phyloP scores from a whole-genome alignment of 2,888 invertebrate genomes.

The Neoitamus cyanurus region DNA sequence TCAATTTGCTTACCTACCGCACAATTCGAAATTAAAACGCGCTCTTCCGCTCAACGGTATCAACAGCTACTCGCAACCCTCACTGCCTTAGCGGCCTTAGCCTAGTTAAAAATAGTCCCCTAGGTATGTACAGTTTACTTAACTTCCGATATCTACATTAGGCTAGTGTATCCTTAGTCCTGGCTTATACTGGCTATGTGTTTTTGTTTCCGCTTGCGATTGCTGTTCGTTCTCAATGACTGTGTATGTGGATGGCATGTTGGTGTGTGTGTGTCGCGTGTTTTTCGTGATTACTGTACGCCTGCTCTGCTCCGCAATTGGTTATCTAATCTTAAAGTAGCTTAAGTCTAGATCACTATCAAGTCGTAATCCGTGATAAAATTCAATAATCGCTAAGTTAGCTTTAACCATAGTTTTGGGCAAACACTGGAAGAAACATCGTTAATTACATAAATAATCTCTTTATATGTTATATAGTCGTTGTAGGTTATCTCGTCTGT shows the following conservation, averaged over 20 bases:
- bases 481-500: constrained; percentile 53
- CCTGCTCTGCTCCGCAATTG: neutral
- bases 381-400: constrained; percentile 35
- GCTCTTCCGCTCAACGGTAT: neutral
- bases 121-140: constrained; percentile 40
- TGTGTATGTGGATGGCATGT: neutral
- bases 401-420: constrained; percentile 43
- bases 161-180: constrained; percentile 29
- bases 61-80: neutral
- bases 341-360: constrained; percentile 41
- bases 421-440: constrained; percentile 45
- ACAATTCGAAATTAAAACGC: constrained; percentile 15
- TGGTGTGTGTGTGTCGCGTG: neutral
- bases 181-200: neutral
- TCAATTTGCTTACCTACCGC: constrained; percentile 13
- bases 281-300: neutral
- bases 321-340: constrained; percentile 6
- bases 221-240: neutral
- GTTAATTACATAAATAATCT: constrained; percentile 34
- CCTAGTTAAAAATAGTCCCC: constrained; percentile 22
- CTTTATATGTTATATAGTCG: constrained; percentile 21
- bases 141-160: constrained; percentile 28
- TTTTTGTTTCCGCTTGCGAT: neutral
- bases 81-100: neutral
- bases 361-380: constrained; percentile 46